Evolutionary conservation across 23 tunicate genomes (phyloP), one percentile per base, ranked within the genome.

Genomic region (Phallusia fumigata): DNA sequence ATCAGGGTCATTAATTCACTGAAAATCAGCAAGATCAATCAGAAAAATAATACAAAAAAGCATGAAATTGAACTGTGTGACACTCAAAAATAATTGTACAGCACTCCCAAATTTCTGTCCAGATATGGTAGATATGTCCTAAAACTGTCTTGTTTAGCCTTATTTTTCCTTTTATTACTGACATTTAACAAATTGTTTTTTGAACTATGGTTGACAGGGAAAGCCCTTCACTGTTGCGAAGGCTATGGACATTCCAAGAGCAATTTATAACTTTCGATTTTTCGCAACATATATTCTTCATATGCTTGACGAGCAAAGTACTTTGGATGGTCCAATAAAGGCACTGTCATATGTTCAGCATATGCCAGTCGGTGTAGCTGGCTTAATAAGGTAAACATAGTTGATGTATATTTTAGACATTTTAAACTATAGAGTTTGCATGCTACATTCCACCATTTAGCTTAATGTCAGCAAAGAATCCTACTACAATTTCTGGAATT

Each of bases 311-410:
- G 84, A 83, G 1, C 33, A 75, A 45, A 91, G 84, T 0, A 58
- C 30, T 18, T 84, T 74, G 30, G 21, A 78, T 19, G 72, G 26
- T 11, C 80, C 87, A 21, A 13, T 31, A 11, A 33, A 53, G 11
- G 90, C 90, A 30, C 6, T 89, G 50, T 85, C 76, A 35, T 84
- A 80, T 82, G 93, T 88, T 85, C 86, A 89, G 11, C 65, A 88
- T 30, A 75, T 82, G 85, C 98, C 98, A 18, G 83, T 95, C 0
- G 98, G 98, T 32, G 98, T 95, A 53, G 98, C 98, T 53, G 98
- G 98, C 0, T 40, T 95, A 12, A 95, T 95, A 73, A 81, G 88
- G 88, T 84, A 40, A n/a, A n/a, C n/a, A n/a, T n/a, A n/a, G n/a
- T n/a, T n/a, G n/a, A n/a, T n/a, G 35, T 18, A n/a, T n/a, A n/a